phyloP scores from a whole-genome alignment of 2,888 invertebrate genomes.

The Yponomeuta plumbellus region DNA sequence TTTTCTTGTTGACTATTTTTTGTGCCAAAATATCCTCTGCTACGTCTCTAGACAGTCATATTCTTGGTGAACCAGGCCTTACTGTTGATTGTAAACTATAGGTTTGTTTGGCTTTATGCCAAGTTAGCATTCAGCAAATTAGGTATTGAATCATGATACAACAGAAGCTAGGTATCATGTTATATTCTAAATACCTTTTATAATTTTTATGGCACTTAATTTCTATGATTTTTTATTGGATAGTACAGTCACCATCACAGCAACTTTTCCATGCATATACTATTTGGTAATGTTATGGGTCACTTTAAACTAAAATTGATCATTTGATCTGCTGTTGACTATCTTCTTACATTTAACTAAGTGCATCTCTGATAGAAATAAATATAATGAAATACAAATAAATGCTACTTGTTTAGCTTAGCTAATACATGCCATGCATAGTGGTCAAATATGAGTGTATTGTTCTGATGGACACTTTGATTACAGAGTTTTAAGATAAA shows the following conservation, averaged over 20 bases:
- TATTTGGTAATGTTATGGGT: too few relatives aligned
- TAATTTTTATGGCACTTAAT: neutral
- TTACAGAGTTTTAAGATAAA: neutral
- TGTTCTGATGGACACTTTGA: neutral
- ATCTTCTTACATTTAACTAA: too few relatives aligned
- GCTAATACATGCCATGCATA: too few relatives aligned
- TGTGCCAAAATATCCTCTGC: neutral
- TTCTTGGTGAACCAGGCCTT: neutral
- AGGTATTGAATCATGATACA: constrained; percentile 9
- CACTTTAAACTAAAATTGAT: too few relatives aligned
- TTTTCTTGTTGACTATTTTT: neutral
- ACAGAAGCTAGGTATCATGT: neutral
- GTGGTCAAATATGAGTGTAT: neutral
- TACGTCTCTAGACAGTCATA: neutral
- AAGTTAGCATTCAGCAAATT: constrained; percentile 8
- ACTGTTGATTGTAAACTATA: neutral
- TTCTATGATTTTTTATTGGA: too few relatives aligned
- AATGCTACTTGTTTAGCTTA: too few relatives aligned
- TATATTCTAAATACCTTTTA: neutral
- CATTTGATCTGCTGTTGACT: too few relatives aligned
- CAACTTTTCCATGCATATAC: too few relatives aligned
- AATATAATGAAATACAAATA: too few relatives aligned
- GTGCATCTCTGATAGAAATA: too few relatives aligned
- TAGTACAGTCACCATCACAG: too few relatives aligned
- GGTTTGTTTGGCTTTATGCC: constrained; percentile 12